These are phyloP conservation scores for Pocillopora verrucosa DNA, from an alignment of 64 coral and sea anemone species.

Conservation along the genomic window DNA sequence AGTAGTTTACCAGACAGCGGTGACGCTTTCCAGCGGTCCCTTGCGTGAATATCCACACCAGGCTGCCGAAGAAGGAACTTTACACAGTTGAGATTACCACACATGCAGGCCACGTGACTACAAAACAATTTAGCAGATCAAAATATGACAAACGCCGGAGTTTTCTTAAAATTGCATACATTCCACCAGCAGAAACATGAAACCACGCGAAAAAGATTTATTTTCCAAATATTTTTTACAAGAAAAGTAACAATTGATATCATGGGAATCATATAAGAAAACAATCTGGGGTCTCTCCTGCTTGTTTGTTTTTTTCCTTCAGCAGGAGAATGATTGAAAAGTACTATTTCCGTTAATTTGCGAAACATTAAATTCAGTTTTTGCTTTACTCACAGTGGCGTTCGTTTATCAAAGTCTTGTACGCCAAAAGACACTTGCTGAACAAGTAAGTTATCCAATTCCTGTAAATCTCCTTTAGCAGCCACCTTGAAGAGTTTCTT, in stretches of 20 bases:
- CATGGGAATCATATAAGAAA: not conserved
- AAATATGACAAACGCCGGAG: too few relatives aligned
- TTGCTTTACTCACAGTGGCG: constrained; percentile 64
- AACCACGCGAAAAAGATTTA: too few relatives aligned
- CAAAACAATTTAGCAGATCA: not conserved
- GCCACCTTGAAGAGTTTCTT: constrained; percentile 61
- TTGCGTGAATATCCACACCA: constrained; percentile 84
- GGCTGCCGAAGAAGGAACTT: constrained; percentile 81
- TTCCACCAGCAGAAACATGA: too few relatives aligned
- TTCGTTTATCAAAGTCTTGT: constrained; percentile 83
- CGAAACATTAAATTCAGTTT: not conserved
- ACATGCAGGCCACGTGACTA: constrained; percentile 61
- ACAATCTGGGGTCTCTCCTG: not conserved
- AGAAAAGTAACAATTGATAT: too few relatives aligned
- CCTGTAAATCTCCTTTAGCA: constrained; percentile 40
- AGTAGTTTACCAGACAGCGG: constrained; percentile 57
- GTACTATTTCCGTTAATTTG: too few relatives aligned
- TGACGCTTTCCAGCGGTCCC: constrained; percentile 84
- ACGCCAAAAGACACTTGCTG: constrained; percentile 48
- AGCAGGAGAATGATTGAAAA: too few relatives aligned
- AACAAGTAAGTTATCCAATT: constrained; percentile 43
- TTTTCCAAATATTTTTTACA: too few relatives aligned
- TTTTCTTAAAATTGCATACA: too few relatives aligned
- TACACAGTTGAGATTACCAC: constrained; percentile 69
- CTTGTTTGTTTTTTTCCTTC: too few relatives aligned